Base-by-base conservation (phyloP, 2,113 vertebrate species). In the Rhizomys pruinosus region DNA sequence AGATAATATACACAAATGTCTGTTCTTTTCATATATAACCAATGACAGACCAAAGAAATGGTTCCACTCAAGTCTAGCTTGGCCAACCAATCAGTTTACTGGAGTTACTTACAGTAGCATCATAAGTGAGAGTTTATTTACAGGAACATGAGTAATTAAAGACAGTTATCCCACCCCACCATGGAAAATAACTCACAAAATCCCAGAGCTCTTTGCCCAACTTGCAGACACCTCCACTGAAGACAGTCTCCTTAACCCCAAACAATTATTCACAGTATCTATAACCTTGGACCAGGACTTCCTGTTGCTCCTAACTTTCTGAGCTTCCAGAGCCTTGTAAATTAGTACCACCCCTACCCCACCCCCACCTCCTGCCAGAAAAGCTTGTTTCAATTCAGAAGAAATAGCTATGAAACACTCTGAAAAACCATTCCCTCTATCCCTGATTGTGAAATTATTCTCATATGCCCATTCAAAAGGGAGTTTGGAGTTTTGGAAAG, bases 371-470 rank as follows among this genome's bases (percentile, higher is more conserved):
- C 63, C 81, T 29, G 34, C 42, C 39, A 84, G 42, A 39, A 84
- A 52, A 34, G 20, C 66, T 5, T 1, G 22, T 52, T 84, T 68
- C 19, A 34, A 68, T 68, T 84, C 42, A 47, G 81, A 52, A 47
- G 81, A 55, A n/a, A 84, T 37, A 55, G 64, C 82, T 84, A 55
- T 20, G 55, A 20, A 47, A 23, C 44, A 69, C 39, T 44, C 23
- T 55, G 44, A 86, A 87, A 92, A 95, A 76, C 66, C 8, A 84
- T 93, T 90, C 90, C 57, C 44, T 93, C 32, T 59, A 19, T 72
- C 69, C 85, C 72, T 71, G 15, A 13, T 42, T 92, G 44, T 91
- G 84, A 84, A 80, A 81, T 90, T 82, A 87, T 37, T 84, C 27
- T 94, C 37, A 64, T 55, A 44, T 55, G 8, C 25, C 39, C 77